These are phyloP conservation scores for Cricetomys ansorgei DNA, from an alignment of 2,113 vertebrate species.

Conservation along the genomic window DNA sequence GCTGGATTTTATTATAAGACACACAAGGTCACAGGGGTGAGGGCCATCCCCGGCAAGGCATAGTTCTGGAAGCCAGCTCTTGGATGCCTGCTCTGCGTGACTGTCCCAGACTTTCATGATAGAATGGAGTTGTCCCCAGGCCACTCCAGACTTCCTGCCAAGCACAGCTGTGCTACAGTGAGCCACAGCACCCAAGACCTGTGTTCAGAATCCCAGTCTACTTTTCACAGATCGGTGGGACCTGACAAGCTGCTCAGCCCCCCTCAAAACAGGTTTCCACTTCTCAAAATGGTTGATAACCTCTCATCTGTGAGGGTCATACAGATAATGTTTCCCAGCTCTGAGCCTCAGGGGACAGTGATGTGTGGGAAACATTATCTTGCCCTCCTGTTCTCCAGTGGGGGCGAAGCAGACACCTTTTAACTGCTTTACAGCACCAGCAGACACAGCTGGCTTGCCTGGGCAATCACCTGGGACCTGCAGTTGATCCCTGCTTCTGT, in stretches of 20 bases:
- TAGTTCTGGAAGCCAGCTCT: background rate
- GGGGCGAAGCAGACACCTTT: background rate
- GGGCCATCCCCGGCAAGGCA: background rate
- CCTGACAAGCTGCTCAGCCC: background rate
- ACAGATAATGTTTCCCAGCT: background rate
- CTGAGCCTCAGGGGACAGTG: background rate
- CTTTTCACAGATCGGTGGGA: background rate
- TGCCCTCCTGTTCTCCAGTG: background rate
- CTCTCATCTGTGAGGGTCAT: background rate
- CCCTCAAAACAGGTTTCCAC: background rate
- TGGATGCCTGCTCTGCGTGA: background rate
- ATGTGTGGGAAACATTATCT: background rate
- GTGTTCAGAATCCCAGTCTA: background rate
- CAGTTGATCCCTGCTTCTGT: background rate
- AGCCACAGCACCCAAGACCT: background rate
- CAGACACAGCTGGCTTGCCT: background rate
- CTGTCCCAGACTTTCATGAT: background rate
- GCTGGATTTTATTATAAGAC: background rate
- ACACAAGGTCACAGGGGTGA: fast-evolving
- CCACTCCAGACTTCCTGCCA: background rate
- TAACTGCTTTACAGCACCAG: background rate
- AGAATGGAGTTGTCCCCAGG: background rate
- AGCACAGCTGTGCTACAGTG: background rate
- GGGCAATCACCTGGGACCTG: background rate
- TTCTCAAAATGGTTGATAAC: background rate